Conservation (phyloP, 1,140 invertebrate genomes). For the Campodea augens region DNA sequence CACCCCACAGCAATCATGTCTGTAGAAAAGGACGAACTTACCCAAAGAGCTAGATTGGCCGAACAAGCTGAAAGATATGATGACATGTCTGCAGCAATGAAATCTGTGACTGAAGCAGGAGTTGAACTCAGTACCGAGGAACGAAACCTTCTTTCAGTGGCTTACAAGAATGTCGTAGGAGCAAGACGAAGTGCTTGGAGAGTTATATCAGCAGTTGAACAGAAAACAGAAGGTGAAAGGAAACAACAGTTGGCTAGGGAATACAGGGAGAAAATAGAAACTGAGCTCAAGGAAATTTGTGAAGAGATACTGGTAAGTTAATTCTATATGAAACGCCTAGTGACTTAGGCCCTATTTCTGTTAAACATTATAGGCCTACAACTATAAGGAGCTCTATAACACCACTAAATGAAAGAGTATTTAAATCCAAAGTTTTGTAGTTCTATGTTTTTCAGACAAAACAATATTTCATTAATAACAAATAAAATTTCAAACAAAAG, state of each 20-base stretch:
- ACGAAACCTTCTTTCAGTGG: conserved; percentile 90
- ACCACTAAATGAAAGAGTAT: too few species aligned
- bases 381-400: too few species aligned
- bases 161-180: conserved; percentile 98
- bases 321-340: too few species aligned
- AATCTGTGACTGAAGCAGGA: conserved; percentile 86
- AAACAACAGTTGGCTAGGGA: conserved; percentile 98
- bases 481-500: too few species aligned
- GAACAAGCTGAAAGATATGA: conserved; percentile 96
- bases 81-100: conserved; percentile 94
- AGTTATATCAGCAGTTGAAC: conserved; percentile 97
- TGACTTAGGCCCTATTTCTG: too few species aligned
- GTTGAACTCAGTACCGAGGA: conserved; percentile 93
- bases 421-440: too few species aligned
- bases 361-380: too few species aligned
- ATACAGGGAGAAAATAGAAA: conserved; percentile 95
- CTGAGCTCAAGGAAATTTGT: conserved; percentile 94
- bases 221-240: conserved; percentile 91
- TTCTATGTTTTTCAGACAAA: too few species aligned
- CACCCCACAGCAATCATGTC: conserved; percentile 48
- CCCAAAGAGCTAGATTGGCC: conserved; percentile 96
- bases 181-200: conserved; percentile 93
- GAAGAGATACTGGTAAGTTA: conserved; percentile 85
- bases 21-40: conserved; percentile 93
- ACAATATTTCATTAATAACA: too few species aligned